phyloP scores from a whole-genome alignment of 1,140 invertebrate genomes.

The Periplaneta americana region DNA sequence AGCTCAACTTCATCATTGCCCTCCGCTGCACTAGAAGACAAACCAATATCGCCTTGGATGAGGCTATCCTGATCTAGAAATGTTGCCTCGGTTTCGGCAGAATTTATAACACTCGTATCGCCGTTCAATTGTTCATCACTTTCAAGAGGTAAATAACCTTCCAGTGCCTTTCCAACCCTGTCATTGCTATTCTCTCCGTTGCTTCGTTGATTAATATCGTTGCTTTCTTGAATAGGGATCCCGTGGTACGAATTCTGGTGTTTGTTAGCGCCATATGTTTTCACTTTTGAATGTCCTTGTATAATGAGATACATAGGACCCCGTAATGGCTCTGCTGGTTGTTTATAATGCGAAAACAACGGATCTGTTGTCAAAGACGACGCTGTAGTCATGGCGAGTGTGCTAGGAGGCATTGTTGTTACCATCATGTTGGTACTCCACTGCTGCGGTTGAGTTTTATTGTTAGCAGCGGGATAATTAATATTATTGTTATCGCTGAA shows the following conservation, averaged over 20 bases:
- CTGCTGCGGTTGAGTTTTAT: background rate
- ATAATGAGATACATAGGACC: constrained; percentile 72
- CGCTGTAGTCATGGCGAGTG: constrained; percentile 21
- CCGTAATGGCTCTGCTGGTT: constrained; percentile 51
- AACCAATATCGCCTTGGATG: too few relatives aligned
- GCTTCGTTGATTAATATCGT: background rate
- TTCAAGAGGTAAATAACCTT: background rate
- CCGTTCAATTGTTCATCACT: background rate
- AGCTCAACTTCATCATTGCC: too few relatives aligned
- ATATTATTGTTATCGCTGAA: background rate
- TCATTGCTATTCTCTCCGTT: background rate
- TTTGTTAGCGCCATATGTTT: constrained; percentile 67
- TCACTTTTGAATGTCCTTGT: constrained; percentile 76
- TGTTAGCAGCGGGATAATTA: background rate
- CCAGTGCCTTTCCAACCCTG: background rate
- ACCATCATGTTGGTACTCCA: background rate
- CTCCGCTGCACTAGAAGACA: too few relatives aligned
- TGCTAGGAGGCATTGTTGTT: constrained; percentile 21
- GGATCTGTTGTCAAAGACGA: constrained; percentile 44
- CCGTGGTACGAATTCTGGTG: constrained; percentile 31
- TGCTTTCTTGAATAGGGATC: constrained; percentile 22
- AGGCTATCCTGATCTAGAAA: background rate
- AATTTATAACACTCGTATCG: background rate
- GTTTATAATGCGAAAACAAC: constrained; percentile 55
- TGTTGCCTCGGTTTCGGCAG: background rate